Evolutionary conservation across 1,140 invertebrate species (phyloP), one percentile per base, ranked within the genome.

Genomic region (Bradynema listronoti): DNA sequence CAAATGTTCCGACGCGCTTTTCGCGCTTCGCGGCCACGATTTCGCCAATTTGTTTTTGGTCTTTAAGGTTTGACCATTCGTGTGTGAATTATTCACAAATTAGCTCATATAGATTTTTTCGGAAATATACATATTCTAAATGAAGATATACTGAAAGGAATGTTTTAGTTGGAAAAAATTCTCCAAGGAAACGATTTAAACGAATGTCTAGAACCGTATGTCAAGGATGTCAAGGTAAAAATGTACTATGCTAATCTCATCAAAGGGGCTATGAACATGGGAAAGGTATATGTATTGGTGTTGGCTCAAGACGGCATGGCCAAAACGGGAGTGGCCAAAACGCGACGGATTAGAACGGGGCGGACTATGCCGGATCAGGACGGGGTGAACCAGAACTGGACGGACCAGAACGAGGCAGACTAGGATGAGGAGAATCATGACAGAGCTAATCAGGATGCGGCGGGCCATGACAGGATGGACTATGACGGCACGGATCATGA

Each of bases 191-290:
- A 52, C 27, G 72, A 75, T 47, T 57, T 65, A n/a, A 41, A 24
- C 16, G 72, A 75, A 22, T 68, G 53, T 6, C 33, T 56, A 33
- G 73, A 77, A 19, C 66, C 68, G 11, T 74, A 77, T 42, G 24
- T 68, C 4, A 62, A 56, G 22, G 58, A 71, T 4, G 73, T 71
- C 47, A 73, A 73, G 27, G 61, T 43, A 45, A 66, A 59, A 11
- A 49, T 49, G 11, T 19, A 16, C 11, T 30, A 49, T 11, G 24
- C 27, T 49, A 27, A 19, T 22, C 27, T 49, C 46, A 49, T 11
- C 36, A 19, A 39, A 39, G 19, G 36, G 19, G 11, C 11, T 19
- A 39, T 39, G 11, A 33, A 36, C 36, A 19, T 39, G 36, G 11
- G 36, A 27, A 22, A 22, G 22, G 19, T 43, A 43, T 43, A 43